Evolutionary conservation across 2,888 invertebrate species (phyloP), one percentile per base, ranked within the genome.

Genomic region (Acronicta alni): DNA sequence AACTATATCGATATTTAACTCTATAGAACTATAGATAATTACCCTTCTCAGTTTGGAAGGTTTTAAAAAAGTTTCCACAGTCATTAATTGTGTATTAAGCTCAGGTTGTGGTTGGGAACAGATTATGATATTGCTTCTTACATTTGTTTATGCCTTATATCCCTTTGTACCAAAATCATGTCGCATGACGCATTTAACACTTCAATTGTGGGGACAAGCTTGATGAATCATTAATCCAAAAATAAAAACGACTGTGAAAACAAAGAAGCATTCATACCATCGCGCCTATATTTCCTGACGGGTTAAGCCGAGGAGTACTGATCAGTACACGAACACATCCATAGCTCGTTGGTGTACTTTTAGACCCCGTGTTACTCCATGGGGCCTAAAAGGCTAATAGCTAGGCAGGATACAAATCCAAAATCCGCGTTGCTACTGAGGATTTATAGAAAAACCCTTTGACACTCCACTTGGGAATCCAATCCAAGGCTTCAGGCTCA

Each of bases 11-110:
- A n/a, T 30, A 46, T 18, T 41, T 17, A 9, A 5, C 39, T 30
- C 9, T 41, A 6, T 15, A 39, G 10, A 39, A 48, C 15, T 20
- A 41, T 43, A 26, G 35, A 51, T 23, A n/a, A 37, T 47, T 64
- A 6, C 17, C 18, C 41, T 35, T 35, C 15, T 16, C 14, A 4
- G 1, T 26, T 39, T 16, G 72, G 57, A 65, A 67, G 23, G 9
- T 52, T 71, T 57, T 35, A 17, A 42, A 5, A 57, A 71, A 65
- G 52, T 30, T 68, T 72, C 73, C 73, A 39, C 43, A 16, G 38
- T n/a, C 37, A 72, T 68, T 60, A 72, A 67, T 55, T 52, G 12
- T 18, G 18, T 43, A 72, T 68, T 67, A 67, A 48, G 17, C 3
- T 0, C 5, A 52, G 18, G 2, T 9, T 38, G 23, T 30, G 16